Conservation (phyloP, 2,113 vertebrate species). For the Limnothrissa miodon region DNA sequence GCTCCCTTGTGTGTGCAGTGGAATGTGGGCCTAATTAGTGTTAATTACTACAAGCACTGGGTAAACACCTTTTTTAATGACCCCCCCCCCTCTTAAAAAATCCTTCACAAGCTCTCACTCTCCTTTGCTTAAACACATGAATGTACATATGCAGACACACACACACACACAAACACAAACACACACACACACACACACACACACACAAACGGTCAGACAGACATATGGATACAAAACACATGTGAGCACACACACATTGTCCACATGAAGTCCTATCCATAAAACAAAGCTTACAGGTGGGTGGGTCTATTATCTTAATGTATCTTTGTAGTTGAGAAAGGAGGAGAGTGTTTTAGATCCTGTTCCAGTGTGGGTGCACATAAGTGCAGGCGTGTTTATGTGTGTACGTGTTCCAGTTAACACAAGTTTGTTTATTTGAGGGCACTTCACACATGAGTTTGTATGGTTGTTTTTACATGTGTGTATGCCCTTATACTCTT, state of each 20-base stretch:
- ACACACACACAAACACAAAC: not conserved
- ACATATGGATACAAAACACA: not conserved
- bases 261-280: not conserved
- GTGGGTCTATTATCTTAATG: not conserved
- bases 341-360: not conserved
- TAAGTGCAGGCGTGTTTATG: not conserved
- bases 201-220: not conserved
- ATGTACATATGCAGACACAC: not conserved
- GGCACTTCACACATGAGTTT: too few relatives aligned
- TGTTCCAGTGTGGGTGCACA: not conserved
- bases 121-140: not conserved
- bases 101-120: not conserved
- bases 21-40: constrained; percentile 20
- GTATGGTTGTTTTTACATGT: not conserved
- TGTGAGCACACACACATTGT: not conserved
- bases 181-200: too few relatives aligned
- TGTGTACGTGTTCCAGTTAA: not conserved
- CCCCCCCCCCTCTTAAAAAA: not conserved
- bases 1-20: not conserved
- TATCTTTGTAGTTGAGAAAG: not conserved
- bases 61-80: constrained; percentile 33
- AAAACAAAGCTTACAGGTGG: not conserved
- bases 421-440: not conserved
- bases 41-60: constrained; percentile 19
- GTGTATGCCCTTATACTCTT: not conserved